phyloP scores from a whole-genome alignment of 2,888 invertebrate species.

The Invenusta paracnida region DNA sequence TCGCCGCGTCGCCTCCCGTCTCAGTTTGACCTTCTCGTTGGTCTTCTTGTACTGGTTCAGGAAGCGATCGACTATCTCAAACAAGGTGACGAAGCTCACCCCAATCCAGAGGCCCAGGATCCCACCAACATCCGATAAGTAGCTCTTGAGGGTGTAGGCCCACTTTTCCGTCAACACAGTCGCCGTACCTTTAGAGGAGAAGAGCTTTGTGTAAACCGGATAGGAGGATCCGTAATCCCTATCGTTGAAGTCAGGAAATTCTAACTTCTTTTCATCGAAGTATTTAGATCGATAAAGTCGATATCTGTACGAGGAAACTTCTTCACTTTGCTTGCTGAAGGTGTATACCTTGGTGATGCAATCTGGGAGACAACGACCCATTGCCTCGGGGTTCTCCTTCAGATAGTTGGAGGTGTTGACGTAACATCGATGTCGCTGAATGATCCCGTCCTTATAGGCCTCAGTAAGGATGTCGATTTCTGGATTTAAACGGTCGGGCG shows the following conservation, averaged over 20 bases:
- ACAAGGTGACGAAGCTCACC: background rate
- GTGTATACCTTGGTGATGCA: background rate
- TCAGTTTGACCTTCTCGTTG: conserved; percentile 3
- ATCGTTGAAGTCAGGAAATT: background rate
- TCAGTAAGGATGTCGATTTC: background rate
- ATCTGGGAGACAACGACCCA: background rate
- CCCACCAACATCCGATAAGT: background rate
- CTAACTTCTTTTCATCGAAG: background rate
- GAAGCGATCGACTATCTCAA: background rate
- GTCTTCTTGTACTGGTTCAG: background rate
- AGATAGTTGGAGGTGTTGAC: background rate
- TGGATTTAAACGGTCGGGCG: background rate
- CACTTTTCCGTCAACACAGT: background rate
- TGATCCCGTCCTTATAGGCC: background rate
- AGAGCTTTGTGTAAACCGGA: background rate
- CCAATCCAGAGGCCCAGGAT: background rate
- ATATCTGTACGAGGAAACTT: background rate
- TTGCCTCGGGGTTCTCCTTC: background rate
- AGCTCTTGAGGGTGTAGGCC: conserved; percentile 4
- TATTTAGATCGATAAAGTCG: background rate
- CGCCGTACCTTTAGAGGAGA: background rate
- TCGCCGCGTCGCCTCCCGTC: background rate
- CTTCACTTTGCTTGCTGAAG: background rate
- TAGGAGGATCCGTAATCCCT: background rate
- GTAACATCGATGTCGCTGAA: background rate